Conservation (phyloP, 1,140 invertebrate genomes). For the Sitophilus oryzae region DNA sequence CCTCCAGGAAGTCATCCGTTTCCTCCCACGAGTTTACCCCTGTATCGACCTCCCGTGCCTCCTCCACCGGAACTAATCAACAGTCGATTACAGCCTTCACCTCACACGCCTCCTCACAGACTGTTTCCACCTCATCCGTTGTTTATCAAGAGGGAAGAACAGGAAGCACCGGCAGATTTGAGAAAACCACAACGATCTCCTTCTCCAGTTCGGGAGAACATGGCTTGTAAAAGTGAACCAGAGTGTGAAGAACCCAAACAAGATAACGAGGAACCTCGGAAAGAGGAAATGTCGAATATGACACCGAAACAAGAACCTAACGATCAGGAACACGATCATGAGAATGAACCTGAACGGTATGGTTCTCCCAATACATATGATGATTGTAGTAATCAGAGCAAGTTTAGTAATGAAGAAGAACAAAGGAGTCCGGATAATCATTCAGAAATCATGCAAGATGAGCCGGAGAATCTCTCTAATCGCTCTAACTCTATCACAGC, state of each 20-base stretch:
- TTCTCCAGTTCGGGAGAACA: constrained; percentile 32
- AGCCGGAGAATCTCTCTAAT: constrained; percentile 76
- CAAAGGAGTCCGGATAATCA: constrained; percentile 56
- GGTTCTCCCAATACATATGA: constrained; percentile 61
- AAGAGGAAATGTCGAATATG: constrained; percentile 38
- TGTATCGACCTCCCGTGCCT: constrained; percentile 54
- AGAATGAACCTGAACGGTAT: constrained; percentile 53
- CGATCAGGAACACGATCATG: constrained; percentile 55
- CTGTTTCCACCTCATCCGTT: constrained; percentile 54
- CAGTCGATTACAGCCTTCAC: constrained; percentile 39
- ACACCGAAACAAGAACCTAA: constrained; percentile 58
- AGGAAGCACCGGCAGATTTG: constrained; percentile 74
- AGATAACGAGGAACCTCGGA: constrained; percentile 22
- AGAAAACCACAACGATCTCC: constrained; percentile 56
- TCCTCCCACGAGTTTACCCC: constrained; percentile 51
- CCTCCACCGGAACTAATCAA: constrained; percentile 46
- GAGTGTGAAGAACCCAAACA: constrained; percentile 31
- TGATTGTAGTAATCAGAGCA: constrained; percentile 70
- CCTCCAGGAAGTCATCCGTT: constrained; percentile 45
- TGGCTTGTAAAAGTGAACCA: constrained; percentile 29
- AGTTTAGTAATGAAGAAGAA: constrained; percentile 58
- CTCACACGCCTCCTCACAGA: constrained; percentile 49
- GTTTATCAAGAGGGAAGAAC: constrained; percentile 59
- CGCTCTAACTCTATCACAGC: constrained; percentile 57
- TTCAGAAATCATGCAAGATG: constrained; percentile 61